phyloP scores from a whole-genome alignment of 2,888 invertebrate species.

The Erebia palarica region DNA sequence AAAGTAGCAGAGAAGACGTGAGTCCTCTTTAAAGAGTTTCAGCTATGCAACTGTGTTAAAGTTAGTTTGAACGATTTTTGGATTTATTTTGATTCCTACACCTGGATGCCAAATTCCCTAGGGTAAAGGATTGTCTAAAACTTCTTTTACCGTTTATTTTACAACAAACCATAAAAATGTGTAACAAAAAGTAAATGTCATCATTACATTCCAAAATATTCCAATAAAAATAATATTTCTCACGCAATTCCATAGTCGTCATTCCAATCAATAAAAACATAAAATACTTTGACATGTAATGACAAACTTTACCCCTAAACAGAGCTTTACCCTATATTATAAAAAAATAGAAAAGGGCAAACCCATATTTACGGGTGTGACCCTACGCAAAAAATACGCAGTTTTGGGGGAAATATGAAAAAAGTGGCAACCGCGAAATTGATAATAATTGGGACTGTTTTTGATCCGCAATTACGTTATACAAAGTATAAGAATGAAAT shows the following conservation, averaged over 20 bases:
- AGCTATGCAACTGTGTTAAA: background rate
- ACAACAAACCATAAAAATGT: slow-evolving; percentile 12
- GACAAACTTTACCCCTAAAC: slow-evolving; percentile 61
- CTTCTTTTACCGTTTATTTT: slow-evolving; percentile 3
- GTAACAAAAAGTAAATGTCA: slow-evolving; percentile 59
- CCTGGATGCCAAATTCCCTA: slow-evolving; percentile 9
- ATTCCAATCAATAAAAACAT: slow-evolving; percentile 65
- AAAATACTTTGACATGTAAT: slow-evolving; percentile 78
- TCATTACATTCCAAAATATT: slow-evolving; percentile 54
- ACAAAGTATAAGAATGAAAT: background rate
- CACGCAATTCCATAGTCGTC: slow-evolving; percentile 55
- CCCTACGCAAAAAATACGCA: slow-evolving; percentile 5
- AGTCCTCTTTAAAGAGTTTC: no score
- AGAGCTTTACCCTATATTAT: slow-evolving; percentile 48
- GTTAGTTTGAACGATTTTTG: background rate
- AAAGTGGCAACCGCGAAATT: slow-evolving; percentile 64
- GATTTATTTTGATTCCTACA: background rate
- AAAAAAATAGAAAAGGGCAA: slow-evolving; percentile 58
- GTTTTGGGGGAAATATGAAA: slow-evolving; percentile 49
- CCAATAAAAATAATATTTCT: slow-evolving; percentile 55
- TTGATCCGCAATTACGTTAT: slow-evolving; percentile 22
- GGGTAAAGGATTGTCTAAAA: slow-evolving; percentile 23
- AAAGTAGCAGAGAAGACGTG: no score
- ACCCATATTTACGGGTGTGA: slow-evolving; percentile 22
- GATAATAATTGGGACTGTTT: slow-evolving; percentile 48